Evolutionary conservation across 2,888 invertebrate species (phyloP).

Genomic region (Drosophila parthenogenetica): DNA sequence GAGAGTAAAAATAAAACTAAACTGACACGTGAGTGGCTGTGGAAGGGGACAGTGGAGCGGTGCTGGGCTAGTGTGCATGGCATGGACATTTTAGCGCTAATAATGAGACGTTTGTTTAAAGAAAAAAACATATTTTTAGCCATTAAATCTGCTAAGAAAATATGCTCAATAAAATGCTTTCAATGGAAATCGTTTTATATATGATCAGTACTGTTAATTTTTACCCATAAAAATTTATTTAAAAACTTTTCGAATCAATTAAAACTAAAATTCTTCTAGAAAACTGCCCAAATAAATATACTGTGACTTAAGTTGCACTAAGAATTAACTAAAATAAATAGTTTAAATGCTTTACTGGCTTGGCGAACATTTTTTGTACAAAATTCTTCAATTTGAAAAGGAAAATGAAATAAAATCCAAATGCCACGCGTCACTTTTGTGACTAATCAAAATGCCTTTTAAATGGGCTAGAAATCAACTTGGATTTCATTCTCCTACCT

Average conservation of each 20-base stretch:
- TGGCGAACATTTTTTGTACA: too few species aligned
- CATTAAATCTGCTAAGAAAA: too few species aligned
- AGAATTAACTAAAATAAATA: slow-evolving; percentile 1
- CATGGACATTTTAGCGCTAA: slow-evolving; percentile 52
- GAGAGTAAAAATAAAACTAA: slow-evolving; percentile 5
- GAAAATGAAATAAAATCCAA: slow-evolving; percentile 1
- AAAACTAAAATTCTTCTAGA: too few species aligned
- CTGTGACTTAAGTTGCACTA: too few species aligned
- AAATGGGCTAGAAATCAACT: slow-evolving; percentile 75
- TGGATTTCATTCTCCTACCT: slow-evolving; percentile 54
- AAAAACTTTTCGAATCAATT: too few species aligned
- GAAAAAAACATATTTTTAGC: slow-evolving; percentile 18
- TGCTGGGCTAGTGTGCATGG: slow-evolving; percentile 37
- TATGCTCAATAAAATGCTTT: too few species aligned
- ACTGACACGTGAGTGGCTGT: slow-evolving; percentile 41
- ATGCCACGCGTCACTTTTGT: slow-evolving; percentile 64
- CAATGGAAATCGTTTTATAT: too few species aligned
- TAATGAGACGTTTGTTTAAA: slow-evolving; percentile 79
- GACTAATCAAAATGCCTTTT: slow-evolving; percentile 81
- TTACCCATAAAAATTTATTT: too few species aligned
- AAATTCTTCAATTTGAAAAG: slow-evolving; percentile 47
- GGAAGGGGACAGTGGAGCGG: neutral
- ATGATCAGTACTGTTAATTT: too few species aligned
- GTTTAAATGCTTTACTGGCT: neutral
- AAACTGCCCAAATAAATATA: neutral